Conservation (phyloP, 2,888 invertebrate genomes). For the Zele albiditarsus region DNA sequence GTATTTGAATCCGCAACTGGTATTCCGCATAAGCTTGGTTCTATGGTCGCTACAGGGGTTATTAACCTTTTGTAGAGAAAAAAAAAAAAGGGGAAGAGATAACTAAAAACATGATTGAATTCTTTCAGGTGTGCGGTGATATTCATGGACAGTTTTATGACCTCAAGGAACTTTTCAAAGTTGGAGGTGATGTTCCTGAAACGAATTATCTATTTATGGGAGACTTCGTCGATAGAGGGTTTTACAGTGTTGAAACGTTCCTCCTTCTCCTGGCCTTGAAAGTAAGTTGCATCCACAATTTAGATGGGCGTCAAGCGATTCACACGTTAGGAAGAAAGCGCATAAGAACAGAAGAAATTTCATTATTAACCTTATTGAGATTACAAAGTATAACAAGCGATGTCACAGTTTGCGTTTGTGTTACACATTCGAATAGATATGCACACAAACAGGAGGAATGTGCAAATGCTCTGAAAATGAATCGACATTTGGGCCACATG, state of each 20-base stretch:
- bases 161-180: conserved; percentile 96
- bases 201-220: conserved; percentile 99
- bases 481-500: too few relatives aligned
- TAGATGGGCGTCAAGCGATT: neutral
- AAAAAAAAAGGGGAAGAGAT: too few relatives aligned
- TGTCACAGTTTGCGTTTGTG: too few relatives aligned
- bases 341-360: neutral
- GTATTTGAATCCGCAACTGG: too few relatives aligned
- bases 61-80: too few relatives aligned
- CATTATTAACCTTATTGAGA: too few relatives aligned
- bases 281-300: conserved; percentile 75
- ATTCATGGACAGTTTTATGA: conserved; percentile 99
- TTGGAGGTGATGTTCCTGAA: conserved; percentile 99
- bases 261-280: conserved; percentile 95
- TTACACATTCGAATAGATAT: too few relatives aligned
- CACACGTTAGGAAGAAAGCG: neutral
- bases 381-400: too few relatives aligned
- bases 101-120: conserved; percentile 8
- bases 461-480: too few relatives aligned
- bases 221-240: conserved; percentile 99
- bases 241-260: conserved; percentile 99
- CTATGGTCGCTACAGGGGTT: too few relatives aligned
- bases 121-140: conserved; percentile 94
- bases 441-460: too few relatives aligned
- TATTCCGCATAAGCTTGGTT: too few relatives aligned